Evolutionary conservation across 92 coral and sea anemone species (phyloP).

Genomic region (Porites cylindrica): DNA sequence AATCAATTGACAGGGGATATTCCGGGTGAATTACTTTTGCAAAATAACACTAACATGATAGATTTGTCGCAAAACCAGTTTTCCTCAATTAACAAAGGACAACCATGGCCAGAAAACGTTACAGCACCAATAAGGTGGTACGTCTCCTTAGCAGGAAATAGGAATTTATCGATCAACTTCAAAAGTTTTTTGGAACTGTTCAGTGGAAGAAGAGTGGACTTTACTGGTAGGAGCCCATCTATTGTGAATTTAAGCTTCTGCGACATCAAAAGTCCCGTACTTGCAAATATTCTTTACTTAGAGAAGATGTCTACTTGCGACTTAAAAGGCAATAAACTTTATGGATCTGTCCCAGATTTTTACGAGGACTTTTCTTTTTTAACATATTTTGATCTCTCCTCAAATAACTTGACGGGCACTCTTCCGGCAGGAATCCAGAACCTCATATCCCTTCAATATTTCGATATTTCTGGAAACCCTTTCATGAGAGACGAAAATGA

Average conservation of each 20-base stretch:
- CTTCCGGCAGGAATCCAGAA: conserved; percentile 50
- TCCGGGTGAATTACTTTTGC: conserved; percentile 36
- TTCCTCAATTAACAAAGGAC: conserved; percentile 39
- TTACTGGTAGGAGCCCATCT: conserved; percentile 7
- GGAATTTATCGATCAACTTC: conserved; percentile 48
- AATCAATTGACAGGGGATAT: conserved; percentile 66
- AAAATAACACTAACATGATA: not conserved
- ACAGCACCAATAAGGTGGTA: not conserved
- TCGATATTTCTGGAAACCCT: conserved; percentile 79
- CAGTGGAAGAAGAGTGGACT: not conserved
- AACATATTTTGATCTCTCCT: conserved; percentile 61
- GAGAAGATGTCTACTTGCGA: conserved; percentile 49
- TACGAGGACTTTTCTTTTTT: conserved; percentile 17
- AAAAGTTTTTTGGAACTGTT: conserved; percentile 22
- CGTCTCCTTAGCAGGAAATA: conserved; percentile 55
- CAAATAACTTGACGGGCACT: conserved; percentile 51
- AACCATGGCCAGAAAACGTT: conserved; percentile 21
- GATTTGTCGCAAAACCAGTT: conserved; percentile 58
- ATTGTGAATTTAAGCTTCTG: conserved; percentile 61
- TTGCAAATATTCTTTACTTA: conserved; percentile 20
- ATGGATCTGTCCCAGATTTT: conserved; percentile 46
- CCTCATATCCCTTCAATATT: conserved; percentile 45
- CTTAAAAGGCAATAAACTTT: conserved; percentile 52
- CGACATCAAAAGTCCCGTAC: conserved; percentile 55
- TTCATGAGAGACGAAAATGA: conserved; percentile 36